Percentiles rank a stretch among this genome's conserved stretches.
Evolutionary conservation across 2,797 vertebrate genomes (phyloP).

Genomic region (Falco rusticolus): DNA sequence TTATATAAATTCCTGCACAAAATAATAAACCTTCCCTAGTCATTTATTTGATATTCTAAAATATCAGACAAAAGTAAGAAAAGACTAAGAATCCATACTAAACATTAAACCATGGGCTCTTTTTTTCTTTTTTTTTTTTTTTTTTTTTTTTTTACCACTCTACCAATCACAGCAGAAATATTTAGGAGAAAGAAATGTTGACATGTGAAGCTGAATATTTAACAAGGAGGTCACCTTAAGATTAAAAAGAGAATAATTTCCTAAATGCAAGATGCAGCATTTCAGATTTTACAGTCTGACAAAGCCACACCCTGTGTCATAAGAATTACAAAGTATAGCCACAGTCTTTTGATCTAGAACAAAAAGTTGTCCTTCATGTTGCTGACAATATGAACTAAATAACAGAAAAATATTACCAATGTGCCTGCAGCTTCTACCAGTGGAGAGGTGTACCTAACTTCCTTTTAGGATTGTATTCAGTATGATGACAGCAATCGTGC

Average conservation of each 20-base stretch:
- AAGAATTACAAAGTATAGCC: not conserved
- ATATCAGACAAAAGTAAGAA: not conserved
- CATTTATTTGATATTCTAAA: constrained; percentile 21
- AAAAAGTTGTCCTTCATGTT: not conserved
- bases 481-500: fast-evolving
- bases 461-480: not conserved
- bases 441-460: not conserved
- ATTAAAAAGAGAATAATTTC: not conserved
- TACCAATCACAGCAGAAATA: not conserved
- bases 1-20: not conserved
- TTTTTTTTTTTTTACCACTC: not conserved
- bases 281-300: not conserved
- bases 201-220: not conserved
- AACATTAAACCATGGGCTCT: not conserved
- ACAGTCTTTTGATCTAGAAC: not conserved
- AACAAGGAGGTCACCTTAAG: not conserved
- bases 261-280: not conserved
- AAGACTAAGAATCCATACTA: not conserved
- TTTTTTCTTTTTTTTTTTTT: not conserved
- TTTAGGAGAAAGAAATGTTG: not conserved
- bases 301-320: not conserved
- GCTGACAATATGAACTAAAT: not conserved
- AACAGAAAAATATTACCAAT: not conserved
- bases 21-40: not conserved
- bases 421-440: not conserved